phyloP scores from a whole-genome alignment of 2,888 invertebrate species.

The Watsonalla binaria region DNA sequence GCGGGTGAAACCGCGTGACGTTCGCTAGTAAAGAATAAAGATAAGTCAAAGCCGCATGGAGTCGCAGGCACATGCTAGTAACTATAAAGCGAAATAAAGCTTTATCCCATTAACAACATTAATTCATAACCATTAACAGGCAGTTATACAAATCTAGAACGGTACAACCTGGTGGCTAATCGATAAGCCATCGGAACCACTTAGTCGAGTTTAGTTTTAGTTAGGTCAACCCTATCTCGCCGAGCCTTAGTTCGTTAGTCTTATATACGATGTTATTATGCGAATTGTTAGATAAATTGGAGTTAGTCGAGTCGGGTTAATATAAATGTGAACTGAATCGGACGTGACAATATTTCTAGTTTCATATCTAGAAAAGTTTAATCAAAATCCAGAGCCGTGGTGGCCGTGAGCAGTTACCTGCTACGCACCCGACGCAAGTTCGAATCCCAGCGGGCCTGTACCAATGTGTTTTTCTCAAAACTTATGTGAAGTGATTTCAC shows the following conservation, averaged over 20 bases:
- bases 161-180: neutral
- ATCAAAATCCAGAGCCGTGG: neutral
- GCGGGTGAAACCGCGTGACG: too few species aligned
- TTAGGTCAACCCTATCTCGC: neutral
- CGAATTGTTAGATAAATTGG: constrained; percentile 30
- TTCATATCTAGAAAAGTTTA: neutral
- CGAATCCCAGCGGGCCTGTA: neutral
- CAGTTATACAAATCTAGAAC: too few species aligned
- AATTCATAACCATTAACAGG: too few species aligned
- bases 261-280: constrained; percentile 33
- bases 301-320: constrained; percentile 18
- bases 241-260: constrained; percentile 6
- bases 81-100: too few species aligned
- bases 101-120: too few species aligned
- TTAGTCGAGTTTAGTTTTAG: neutral
- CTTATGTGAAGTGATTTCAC: neutral
- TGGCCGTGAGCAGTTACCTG: too few species aligned
- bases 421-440: too few species aligned
- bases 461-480: too few species aligned
- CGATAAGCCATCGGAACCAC: neutral
- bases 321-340: constrained; percentile 19
- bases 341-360: neutral
- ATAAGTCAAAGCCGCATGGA: neutral
- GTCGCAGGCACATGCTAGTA: too few species aligned
- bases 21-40: too few species aligned